Conservation (phyloP, 1,140 invertebrate genomes). For the Latrodectus geometricus region DNA sequence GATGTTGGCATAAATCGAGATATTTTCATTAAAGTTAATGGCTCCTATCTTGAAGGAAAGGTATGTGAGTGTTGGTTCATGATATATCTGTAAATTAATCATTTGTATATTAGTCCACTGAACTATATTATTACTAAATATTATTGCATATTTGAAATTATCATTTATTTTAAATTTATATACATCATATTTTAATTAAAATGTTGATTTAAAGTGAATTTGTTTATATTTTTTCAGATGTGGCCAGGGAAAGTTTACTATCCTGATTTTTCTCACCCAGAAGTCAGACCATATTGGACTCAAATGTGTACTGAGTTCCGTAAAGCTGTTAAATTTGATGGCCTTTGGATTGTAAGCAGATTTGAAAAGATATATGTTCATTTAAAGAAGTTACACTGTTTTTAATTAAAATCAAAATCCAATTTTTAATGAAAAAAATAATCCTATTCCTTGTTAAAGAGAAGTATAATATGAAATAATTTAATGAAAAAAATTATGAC, state of each 20-base stretch:
- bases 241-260: conserved; percentile 68
- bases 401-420: neutral
- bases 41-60: conserved; percentile 38
- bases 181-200: too few relatives aligned
- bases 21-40: conserved; percentile 59
- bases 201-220: too few relatives aligned
- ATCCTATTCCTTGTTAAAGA: neutral
- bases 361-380: neutral
- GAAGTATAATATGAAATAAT: neutral
- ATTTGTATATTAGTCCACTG: too few relatives aligned
- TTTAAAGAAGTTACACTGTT: neutral
- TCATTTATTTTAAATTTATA: too few relatives aligned
- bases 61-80: neutral
- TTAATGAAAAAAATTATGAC: too few relatives aligned
- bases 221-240: conserved; percentile 61
- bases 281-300: conserved; percentile 68
- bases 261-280: conserved; percentile 68
- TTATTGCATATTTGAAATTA: too few relatives aligned
- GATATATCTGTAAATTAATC: too few relatives aligned
- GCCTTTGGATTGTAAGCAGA: conserved; percentile 67
- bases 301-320: conserved; percentile 67
- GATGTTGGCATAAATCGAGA: conserved; percentile 58
- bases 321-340: conserved; percentile 67
- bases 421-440: neutral
- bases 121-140: too few relatives aligned